Percentiles rank a stretch among this genome's conserved stretches.
Conservation (phyloP, 2,888 invertebrate species). For the Seira ritae region DNA sequence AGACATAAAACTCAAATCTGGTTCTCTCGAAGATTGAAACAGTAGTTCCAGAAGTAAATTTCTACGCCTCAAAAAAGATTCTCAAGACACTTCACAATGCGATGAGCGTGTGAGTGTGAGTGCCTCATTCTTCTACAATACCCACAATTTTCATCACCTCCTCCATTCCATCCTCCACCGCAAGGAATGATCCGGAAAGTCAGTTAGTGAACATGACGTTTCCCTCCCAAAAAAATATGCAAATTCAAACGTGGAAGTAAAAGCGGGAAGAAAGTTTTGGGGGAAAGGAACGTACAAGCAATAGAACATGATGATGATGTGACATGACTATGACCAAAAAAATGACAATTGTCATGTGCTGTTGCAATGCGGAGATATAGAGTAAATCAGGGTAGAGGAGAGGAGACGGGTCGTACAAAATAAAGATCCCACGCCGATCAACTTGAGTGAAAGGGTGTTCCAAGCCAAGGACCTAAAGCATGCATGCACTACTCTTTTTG, state of each 20-base stretch:
- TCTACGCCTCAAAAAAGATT: no score
- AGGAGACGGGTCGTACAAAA: not conserved
- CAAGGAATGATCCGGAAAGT: no score
- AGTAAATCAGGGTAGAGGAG: constrained; percentile 49
- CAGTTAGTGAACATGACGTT: not conserved
- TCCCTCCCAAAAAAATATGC: not conserved
- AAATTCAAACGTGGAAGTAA: not conserved
- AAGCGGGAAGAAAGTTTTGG: constrained; percentile 10
- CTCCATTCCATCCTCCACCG: not conserved
- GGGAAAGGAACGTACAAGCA: no score
- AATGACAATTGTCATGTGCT: constrained; percentile 54
- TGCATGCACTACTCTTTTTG: not conserved
- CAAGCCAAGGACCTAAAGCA: constrained; percentile 15
- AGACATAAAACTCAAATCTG: no score
- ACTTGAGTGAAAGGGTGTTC: constrained; percentile 49
- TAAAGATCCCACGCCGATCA: constrained; percentile 46
- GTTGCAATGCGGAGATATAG: constrained; percentile 35
- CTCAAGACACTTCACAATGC: no score
- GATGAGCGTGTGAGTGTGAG: no score
- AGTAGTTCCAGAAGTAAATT: no score
- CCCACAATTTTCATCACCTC: not conserved
- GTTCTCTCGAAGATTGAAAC: no score
- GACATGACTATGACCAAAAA: constrained; percentile 45
- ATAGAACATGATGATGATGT: constrained; percentile 33
- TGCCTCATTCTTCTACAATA: no score